Base-by-base conservation (phyloP, 2,888 invertebrate species). In the Poecilobothrus nobilitatus region DNA sequence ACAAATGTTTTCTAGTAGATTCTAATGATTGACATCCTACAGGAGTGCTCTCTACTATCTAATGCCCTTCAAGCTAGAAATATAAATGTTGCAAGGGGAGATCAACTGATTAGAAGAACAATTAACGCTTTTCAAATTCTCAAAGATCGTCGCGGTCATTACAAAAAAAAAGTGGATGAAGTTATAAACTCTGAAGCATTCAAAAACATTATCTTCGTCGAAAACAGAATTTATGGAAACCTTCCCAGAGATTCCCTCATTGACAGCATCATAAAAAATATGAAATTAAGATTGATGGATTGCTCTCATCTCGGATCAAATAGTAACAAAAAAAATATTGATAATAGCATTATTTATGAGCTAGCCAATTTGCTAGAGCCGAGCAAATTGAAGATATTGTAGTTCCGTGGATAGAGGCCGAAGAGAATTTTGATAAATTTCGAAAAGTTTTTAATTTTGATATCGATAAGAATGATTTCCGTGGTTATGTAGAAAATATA, bases 381-480 rank as follows among this genome's bases (percentile, higher is more conserved):
- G 62, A 62, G 62, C 21, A 62, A 62, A 62, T 62, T 62, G 62
- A 62, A 62, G 21, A 62, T 62, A 62, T 62, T 62, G 62, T 62
- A 21, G 21, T 21, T 62, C 21, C 21, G 62, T 62, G 62, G 62
- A 21, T 62, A 62, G 62, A 62, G 62, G 21, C 62, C 62, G 62
- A 62, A 62, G 21, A 62, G 21, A 62, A 62, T 21, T 62, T 62
- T 62, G 62, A 62, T 21, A 21, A 62, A 62, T 62, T 62, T 62
- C 21, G 62, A 62, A 62, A 62, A 21, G 62, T 62, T 62, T 62
- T 62, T 21, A 62, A 62, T 21, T 62, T 21, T 62, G 62, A 62
- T 62, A 62, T 62, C 62, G 21, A 62, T 62, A 62, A 62, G 62
- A 62, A 62, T 62, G 62, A 62, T 62, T 62, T 62, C 62, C 62